Base-by-base conservation (phyloP, 2,797 vertebrate genomes). In the Acrossocheilus wenchowensis region DNA sequence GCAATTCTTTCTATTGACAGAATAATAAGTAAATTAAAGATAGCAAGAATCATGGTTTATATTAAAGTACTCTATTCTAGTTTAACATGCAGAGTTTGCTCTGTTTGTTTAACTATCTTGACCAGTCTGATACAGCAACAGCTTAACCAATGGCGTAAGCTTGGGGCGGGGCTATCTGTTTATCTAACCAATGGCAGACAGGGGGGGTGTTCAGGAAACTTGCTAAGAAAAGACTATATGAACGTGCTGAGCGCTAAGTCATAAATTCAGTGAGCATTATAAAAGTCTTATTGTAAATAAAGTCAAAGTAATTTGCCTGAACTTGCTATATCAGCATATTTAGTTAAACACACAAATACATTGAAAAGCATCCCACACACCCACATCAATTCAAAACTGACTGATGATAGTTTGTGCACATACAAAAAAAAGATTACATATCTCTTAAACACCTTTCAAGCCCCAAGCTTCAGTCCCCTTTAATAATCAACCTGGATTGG, bases 331-430 rank as follows among this genome's bases (percentile, higher is more conserved):
- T 81, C 71, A 81, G 78, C 62, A 30, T 60, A 45, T 75, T 66
- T 69, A 73, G 48, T 81, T 87, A 60, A 81, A 45, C 45, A 83
- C 71, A 45, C 78, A 84, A 74, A 75, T 60, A 74, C 73, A 9
- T 57, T 41, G 36, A 81, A 57, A 57, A 69, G 34, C 62, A 77
- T 36, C 82, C 82, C 79, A 77, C 79, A 23, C 12, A 83, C 62
- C n/a, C 64, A 83, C 41, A 83, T 30, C 26, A 52, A 64, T 43
- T 69, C n/a, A 57, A 48, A 73, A 19, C 6, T 57, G 41, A 62
- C 50, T 8, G 52, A 36, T 36, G 34, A 26, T 64, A 2, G 23
- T 43, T 11, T 75, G 45, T 11, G 15, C n/a, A 57, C 26, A 62
- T 30, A 43, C 23, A 23, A 41, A 17, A 26, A 41, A 17, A 23